These are phyloP conservation scores for Hystrix cristata DNA, from an alignment of 2,113 vertebrate species.

Conservation along the genomic window DNA sequence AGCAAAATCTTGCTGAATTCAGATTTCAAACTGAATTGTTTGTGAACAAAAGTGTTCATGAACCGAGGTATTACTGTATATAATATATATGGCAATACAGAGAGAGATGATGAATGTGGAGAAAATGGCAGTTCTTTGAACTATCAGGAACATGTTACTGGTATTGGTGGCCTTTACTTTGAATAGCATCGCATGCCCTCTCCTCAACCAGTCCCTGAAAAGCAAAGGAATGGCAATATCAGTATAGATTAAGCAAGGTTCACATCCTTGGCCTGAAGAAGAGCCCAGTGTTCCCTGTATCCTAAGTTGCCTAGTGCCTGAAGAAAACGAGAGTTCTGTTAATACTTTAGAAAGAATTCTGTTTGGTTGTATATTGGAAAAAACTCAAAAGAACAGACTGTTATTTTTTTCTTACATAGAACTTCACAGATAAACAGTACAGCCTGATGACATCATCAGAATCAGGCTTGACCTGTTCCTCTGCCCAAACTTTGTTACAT, in stretches of 20 bases:
- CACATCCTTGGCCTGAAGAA: neutral
- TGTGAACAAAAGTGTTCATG: neutral
- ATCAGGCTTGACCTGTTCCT: neutral
- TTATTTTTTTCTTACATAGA: neutral
- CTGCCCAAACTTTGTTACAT: neutral
- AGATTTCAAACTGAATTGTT: neutral
- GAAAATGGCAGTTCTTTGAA: constrained; percentile 1
- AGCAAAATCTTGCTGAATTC: neutral
- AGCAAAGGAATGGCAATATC: neutral
- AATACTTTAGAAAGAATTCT: neutral
- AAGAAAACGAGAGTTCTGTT: neutral
- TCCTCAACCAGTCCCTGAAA: neutral
- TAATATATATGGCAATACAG: neutral
- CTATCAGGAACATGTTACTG: neutral
- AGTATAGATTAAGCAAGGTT: neutral
- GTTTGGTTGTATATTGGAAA: neutral
- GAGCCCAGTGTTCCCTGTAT: neutral
- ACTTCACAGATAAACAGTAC: neutral
- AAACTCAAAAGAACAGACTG: neutral
- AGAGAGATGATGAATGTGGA: neutral
- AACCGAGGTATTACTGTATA: neutral
- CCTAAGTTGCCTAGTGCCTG: neutral
- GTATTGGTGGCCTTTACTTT: neutral
- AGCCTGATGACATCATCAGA: neutral
- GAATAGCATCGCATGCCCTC: neutral